Evolutionary conservation across 2,888 invertebrate species (phyloP).

Genomic region (Lithophane ornitopus): DNA sequence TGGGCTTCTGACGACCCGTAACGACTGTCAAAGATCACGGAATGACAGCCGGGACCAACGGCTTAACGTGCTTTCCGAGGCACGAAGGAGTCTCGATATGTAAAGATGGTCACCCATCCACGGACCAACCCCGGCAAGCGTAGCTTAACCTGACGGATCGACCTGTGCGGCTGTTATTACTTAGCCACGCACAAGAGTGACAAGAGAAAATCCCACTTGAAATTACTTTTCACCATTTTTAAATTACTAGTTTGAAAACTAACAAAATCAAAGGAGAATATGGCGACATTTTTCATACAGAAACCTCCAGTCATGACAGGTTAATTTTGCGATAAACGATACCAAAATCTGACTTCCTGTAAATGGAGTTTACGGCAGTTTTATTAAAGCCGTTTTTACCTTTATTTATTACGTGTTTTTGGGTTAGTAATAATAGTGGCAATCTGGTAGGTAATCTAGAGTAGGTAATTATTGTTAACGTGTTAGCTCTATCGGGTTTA

Average conservation of each 20-base stretch:
- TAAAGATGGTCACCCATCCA: too few relatives aligned
- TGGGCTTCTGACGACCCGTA: too few relatives aligned
- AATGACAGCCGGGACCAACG: too few relatives aligned
- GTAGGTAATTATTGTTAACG: slow-evolving; percentile 26
- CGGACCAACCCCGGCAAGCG: too few relatives aligned
- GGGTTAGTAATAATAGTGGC: neutral
- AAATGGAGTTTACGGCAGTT: slow-evolving; percentile 55
- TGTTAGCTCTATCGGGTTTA: neutral
- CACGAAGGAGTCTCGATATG: too few relatives aligned
- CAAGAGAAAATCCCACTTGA: neutral
- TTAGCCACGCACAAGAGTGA: neutral
- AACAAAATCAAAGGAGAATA: slow-evolving; percentile 25
- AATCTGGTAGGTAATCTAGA: slow-evolving; percentile 27
- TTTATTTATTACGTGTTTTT: slow-evolving; percentile 10
- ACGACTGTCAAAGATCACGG: too few relatives aligned
- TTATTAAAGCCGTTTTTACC: slow-evolving; percentile 44
- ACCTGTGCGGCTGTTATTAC: too few relatives aligned
- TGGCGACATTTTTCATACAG: slow-evolving; percentile 64
- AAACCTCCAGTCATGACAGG: slow-evolving; percentile 72
- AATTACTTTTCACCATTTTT: slow-evolving; percentile 16
- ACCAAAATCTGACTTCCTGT: slow-evolving; percentile 59
- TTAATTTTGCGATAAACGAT: slow-evolving; percentile 71
- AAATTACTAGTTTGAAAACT: slow-evolving; percentile 44
- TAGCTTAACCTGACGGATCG: too few relatives aligned
- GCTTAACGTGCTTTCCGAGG: too few relatives aligned